Percentiles rank a stretch among this genome's conserved stretches.
These are phyloP conservation scores for Crepidodera aurea DNA, from an alignment of 2,888 invertebrate genomes.

Conservation along the genomic window DNA sequence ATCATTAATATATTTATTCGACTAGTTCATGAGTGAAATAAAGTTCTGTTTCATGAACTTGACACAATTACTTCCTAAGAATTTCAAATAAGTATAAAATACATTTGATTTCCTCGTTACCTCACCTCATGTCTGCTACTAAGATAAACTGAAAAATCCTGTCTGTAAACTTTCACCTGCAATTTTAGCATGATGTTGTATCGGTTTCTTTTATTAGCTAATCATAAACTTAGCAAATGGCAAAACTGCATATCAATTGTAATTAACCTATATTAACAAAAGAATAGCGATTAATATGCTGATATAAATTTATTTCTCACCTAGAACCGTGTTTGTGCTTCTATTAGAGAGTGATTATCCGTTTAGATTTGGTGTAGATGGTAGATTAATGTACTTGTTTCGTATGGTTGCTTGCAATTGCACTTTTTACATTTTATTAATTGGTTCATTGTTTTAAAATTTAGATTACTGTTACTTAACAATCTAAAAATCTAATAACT, in stretches of 20 bases:
- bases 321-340: neutral
- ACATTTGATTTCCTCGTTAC: neutral
- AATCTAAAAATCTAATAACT: too few species aligned
- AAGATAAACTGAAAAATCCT: conserved; percentile 1
- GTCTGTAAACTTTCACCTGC: conserved; percentile 1
- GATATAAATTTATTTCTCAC: neutral
- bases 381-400: too few species aligned
- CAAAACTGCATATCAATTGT: conserved; percentile 8
- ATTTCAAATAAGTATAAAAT: neutral
- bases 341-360: neutral
- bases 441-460: too few species aligned
- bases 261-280: neutral
- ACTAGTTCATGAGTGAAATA: too few species aligned
- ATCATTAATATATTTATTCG: too few species aligned
- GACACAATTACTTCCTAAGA: neutral
- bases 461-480: too few species aligned
- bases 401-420: too few species aligned
- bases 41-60: neutral
- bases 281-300: neutral
- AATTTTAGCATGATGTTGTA: neutral
- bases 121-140: neutral
- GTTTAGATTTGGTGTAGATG: neutral
- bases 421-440: too few species aligned
- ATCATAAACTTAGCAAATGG: conserved; percentile 7
- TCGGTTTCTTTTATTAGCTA: conserved; percentile 16